These are phyloP conservation scores for Liparis tanakae DNA, from an alignment of 2,797 vertebrate genomes.

Conservation along the genomic window DNA sequence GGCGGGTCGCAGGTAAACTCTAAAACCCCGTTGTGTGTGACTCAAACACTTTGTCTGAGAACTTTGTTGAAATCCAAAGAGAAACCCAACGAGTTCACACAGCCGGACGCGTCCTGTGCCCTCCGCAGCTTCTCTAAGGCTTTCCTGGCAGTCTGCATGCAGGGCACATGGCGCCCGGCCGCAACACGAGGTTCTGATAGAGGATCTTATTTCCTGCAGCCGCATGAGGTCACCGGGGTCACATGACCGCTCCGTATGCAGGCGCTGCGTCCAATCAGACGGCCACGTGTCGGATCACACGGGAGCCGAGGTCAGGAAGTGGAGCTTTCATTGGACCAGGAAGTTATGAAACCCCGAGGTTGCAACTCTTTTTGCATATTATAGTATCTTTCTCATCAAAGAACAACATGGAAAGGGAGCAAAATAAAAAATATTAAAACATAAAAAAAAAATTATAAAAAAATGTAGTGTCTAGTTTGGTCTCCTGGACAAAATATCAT, in stretches of 20 bases:
- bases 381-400: neutral
- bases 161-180: slow-evolving; percentile 29
- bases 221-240: slow-evolving; percentile 48
- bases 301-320: slow-evolving; percentile 3
- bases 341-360: neutral
- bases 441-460: neutral
- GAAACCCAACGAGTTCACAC: slow-evolving; percentile 50
- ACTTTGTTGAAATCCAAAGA: slow-evolving; percentile 48
- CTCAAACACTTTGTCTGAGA: slow-evolving; percentile 48
- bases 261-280: neutral
- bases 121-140: slow-evolving; percentile 17
- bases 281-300: slow-evolving; percentile 3
- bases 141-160: slow-evolving; percentile 15
- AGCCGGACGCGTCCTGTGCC: slow-evolving; percentile 35
- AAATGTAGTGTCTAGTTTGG: no score
- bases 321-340: slow-evolving; percentile 1
- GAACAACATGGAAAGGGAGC: neutral
- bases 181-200: slow-evolving; percentile 41
- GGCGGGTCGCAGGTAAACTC: slow-evolving; percentile 71
- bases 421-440: neutral
- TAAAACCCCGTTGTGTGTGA: slow-evolving; percentile 56
- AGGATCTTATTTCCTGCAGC: slow-evolving; percentile 41
- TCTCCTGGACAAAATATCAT: no score
- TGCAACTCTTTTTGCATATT: neutral
- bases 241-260: no score